Evolutionary conservation across 2,113 vertebrate species (phyloP), one percentile per base, ranked within the genome.

Genomic region (Oceanodroma tethys): DNA sequence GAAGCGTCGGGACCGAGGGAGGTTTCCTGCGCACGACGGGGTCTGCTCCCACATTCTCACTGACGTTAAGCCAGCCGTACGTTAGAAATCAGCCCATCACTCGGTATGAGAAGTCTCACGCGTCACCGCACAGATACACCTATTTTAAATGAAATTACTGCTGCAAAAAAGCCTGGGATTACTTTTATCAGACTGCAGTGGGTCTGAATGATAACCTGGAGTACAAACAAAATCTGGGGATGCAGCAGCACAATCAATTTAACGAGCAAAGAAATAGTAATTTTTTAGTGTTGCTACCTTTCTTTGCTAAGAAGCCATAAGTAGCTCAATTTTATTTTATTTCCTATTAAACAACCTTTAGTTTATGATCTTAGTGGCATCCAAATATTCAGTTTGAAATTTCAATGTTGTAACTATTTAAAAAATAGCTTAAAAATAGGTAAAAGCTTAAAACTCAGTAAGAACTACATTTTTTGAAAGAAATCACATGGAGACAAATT

Each of bases 401-500:
- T 65, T 47, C 48, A 81, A 10, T 67, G 36, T 13, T 17, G 36
- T 50, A 88, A 72, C 26, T 63, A 88, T 53, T 94, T 68, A 30
- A 10, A 93, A 97, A 94, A 78, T 21, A 66, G 2, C 14, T 72
- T 55, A 66, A 93, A 97, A 97, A 78, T n/a, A 75, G 11, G 10
- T 20, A 81, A 58, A 82, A 74, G 58, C 23, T 71, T 93, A 20
- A 90, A 97, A 78, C 23, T 40, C 74, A 66, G n/a, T 62, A 72
- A 95, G 50, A 56, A 87, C 48, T 79, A 43, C 11, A 86, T 90
- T 96, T 85, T 92, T 94, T 29, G 7, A 82, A 91, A 93, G 17
- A 86, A 95, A 96, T 81, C 79, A 21, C 21, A 73, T 10, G 23
- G 90, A 90, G 8, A 48, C 15, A 78, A 26, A 32, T 82, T 91